Conservation (phyloP, 2,888 invertebrate genomes). For the Apocheima hispidaria region DNA sequence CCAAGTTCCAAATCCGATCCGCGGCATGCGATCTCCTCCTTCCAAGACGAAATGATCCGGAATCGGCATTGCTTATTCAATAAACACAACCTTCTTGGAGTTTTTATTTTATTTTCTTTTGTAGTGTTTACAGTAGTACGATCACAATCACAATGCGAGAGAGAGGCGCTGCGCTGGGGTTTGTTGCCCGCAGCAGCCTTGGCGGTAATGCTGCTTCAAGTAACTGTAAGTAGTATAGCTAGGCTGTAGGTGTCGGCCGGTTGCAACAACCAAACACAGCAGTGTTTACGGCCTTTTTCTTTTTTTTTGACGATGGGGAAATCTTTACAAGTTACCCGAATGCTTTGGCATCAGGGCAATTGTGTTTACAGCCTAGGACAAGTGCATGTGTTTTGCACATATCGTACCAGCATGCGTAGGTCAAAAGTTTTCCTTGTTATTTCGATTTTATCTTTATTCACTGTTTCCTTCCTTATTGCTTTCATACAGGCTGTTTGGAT, state of each 20-base stretch:
- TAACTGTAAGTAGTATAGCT: conserved; percentile 16
- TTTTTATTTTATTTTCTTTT: conserved; percentile 29
- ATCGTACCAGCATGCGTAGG: neutral
- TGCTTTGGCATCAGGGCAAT: too few relatives aligned
- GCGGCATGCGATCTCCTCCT: conserved; percentile 88
- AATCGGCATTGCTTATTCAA: conserved; percentile 59
- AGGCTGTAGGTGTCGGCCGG: conserved; percentile 22
- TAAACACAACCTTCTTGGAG: conserved; percentile 29
- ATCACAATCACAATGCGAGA: conserved; percentile 52
- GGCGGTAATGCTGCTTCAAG: conserved; percentile 39
- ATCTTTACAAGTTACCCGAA: too few relatives aligned
- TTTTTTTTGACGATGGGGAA: too few relatives aligned
- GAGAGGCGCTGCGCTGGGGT: conserved; percentile 44
- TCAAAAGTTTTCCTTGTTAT: conserved; percentile 6
- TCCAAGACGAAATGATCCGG: conserved; percentile 68
- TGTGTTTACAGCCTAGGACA: neutral
- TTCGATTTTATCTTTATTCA: neutral
- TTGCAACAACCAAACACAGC: too few relatives aligned
- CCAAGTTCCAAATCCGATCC: conserved; percentile 93
- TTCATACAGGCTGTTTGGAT: too few relatives aligned
- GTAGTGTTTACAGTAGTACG: conserved; percentile 48
- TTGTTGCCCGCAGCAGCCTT: conserved; percentile 47
- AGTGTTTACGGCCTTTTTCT: too few relatives aligned
- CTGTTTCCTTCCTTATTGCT: neutral
- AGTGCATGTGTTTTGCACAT: neutral